These are phyloP conservation scores for Drosophila repleta DNA, from an alignment of 1,140 invertebrate species.

Conservation along the genomic window DNA sequence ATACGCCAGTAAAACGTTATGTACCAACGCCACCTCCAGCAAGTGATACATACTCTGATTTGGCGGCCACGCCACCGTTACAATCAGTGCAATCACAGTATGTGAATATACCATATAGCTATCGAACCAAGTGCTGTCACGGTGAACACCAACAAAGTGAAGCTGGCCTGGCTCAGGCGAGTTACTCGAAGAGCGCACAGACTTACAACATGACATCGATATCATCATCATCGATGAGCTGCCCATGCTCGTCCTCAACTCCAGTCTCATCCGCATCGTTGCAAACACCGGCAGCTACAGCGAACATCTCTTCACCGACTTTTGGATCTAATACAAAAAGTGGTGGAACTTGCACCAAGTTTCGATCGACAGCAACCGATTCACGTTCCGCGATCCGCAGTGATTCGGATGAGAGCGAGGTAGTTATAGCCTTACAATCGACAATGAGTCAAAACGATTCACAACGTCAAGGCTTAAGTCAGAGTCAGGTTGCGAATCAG, in stretches of 20 bases:
- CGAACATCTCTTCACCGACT: conserved; percentile 48
- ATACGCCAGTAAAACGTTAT: conserved; percentile 83
- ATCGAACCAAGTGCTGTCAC: conserved; percentile 71
- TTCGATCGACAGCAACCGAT: conserved; percentile 6
- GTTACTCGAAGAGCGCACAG: conserved; percentile 48
- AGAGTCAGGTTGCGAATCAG: background rate
- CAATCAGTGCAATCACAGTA: conserved; percentile 51
- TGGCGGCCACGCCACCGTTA: conserved; percentile 15
- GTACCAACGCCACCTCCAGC: conserved; percentile 81
- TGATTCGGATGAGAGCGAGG: conserved; percentile 36
- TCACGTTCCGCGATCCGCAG: background rate
- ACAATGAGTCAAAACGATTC: background rate
- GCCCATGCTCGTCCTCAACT: conserved; percentile 51
- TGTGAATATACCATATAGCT: conserved; percentile 64
- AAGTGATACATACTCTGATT: conserved; percentile 56
- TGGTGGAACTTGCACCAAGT: background rate
- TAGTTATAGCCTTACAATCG: conserved; percentile 45
- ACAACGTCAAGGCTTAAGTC: conserved; percentile 10
- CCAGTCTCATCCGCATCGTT: conserved; percentile 43
- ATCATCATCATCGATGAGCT: conserved; percentile 33
- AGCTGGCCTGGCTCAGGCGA: background rate
- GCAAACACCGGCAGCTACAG: conserved; percentile 6
- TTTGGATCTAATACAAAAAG: conserved; percentile 6
- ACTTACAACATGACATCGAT: conserved; percentile 25
- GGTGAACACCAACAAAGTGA: conserved; percentile 17